These are phyloP conservation scores for Heliconius hermathena DNA, from an alignment of 1,140 invertebrate genomes.

Conservation along the genomic window DNA sequence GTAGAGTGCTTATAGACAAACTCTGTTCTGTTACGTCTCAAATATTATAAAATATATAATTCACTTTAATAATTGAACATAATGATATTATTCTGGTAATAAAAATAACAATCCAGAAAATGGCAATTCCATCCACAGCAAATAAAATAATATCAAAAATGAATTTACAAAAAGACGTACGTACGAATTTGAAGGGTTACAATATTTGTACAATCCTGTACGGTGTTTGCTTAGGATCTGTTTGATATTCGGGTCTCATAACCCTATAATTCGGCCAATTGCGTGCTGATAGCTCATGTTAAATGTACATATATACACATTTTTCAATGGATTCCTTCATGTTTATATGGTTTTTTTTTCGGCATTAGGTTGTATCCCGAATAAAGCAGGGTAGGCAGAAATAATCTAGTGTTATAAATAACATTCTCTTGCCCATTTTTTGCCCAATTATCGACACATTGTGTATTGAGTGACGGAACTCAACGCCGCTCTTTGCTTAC, in stretches of 20 bases:
- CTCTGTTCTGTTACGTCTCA: no score
- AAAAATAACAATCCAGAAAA: neutral
- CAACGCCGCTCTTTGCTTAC: no score
- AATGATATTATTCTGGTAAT: no score
- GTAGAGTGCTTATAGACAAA: no score
- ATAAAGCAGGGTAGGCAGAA: no score
- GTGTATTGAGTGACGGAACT: no score
- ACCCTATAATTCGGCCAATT: conserved; percentile 33
- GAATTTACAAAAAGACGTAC: conserved; percentile 3
- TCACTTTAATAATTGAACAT: no score
- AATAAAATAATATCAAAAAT: conserved; percentile 1
- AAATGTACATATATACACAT: neutral
- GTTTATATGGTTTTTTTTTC: neutral
- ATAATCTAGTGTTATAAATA: no score
- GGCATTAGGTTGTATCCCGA: neutral
- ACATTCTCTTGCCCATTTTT: no score
- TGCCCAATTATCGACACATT: no score
- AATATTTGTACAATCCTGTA: conserved; percentile 8
- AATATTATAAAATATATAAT: no score
- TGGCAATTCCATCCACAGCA: neutral
- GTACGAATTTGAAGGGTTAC: neutral
- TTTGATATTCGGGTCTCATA: conserved; percentile 30
- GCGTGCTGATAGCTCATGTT: conserved; percentile 23
- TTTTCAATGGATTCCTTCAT: neutral
- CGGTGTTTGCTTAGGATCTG: conserved; percentile 37